Conservation (phyloP, 2,113 vertebrate species). For the Macaca mulatta region DNA sequence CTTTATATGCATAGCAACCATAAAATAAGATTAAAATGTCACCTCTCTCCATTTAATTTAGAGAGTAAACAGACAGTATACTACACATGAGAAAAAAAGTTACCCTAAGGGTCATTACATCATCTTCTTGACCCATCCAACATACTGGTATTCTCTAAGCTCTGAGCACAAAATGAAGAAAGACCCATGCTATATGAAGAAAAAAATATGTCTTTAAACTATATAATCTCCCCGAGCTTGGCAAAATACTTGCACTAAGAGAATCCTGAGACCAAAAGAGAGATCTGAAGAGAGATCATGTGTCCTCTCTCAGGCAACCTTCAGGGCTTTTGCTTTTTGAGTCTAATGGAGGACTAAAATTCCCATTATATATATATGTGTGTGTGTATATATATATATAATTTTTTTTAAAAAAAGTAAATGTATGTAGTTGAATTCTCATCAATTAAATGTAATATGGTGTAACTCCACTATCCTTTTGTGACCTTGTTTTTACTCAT, state of each 20-base stretch:
- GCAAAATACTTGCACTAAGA: background rate
- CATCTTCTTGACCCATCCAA: background rate
- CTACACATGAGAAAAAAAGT: background rate
- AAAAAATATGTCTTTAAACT: background rate
- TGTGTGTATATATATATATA: no score
- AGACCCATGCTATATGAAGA: background rate
- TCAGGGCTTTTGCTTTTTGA: background rate
- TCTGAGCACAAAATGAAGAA: background rate
- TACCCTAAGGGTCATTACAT: background rate
- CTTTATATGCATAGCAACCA: background rate
- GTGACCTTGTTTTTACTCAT: background rate
- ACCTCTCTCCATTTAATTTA: background rate
- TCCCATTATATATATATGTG: fast-evolving
- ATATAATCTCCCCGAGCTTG: background rate
- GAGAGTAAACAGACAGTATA: background rate
- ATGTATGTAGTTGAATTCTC: background rate
- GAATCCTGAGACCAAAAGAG: background rate
- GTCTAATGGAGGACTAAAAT: background rate
- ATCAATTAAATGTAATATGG: background rate
- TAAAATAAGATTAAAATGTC: background rate
- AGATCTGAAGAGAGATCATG: background rate
- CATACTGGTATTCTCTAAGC: background rate
- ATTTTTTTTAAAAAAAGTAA: background rate
- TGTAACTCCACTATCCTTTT: background rate
- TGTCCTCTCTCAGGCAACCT: background rate